phyloP scores from a whole-genome alignment of 2,113 vertebrate genomes.

The Tauraco erythrolophus region DNA sequence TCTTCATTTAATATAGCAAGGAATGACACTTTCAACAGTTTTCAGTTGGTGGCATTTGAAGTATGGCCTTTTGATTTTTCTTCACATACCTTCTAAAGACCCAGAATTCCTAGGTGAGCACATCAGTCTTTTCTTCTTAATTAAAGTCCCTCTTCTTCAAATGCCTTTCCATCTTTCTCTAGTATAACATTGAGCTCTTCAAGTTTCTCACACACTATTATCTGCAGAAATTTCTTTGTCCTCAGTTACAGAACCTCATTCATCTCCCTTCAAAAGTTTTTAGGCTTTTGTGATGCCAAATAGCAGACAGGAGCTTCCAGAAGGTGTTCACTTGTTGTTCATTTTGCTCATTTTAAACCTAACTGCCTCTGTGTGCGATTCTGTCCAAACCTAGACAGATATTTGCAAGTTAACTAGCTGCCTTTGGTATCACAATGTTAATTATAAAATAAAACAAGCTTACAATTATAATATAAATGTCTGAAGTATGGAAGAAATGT shows the following conservation, averaged over 20 bases:
- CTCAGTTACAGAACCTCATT: background rate
- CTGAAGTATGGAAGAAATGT: background rate
- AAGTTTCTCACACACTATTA: background rate
- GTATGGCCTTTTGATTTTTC: background rate
- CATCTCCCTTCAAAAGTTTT: background rate
- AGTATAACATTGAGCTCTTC: background rate
- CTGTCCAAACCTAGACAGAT: background rate
- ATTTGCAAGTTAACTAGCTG: background rate
- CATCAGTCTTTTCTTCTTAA: background rate
- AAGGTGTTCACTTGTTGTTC: rapidly evolving
- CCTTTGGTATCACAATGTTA: background rate
- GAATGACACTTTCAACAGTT: background rate
- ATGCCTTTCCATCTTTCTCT: background rate
- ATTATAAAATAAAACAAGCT: background rate
- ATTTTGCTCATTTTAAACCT: background rate
- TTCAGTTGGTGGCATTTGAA: background rate
- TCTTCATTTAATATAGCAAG: background rate
- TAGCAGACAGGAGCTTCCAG: background rate
- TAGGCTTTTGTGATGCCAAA: background rate
- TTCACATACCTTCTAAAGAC: background rate
- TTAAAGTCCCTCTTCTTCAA: background rate
- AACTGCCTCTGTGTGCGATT: background rate
- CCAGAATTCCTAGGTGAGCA: background rate
- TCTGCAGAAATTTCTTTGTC: background rate
- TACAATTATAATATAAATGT: background rate